Base-by-base conservation (phyloP, 2,797 vertebrate genomes). In the Notolepis coatsorum region DNA sequence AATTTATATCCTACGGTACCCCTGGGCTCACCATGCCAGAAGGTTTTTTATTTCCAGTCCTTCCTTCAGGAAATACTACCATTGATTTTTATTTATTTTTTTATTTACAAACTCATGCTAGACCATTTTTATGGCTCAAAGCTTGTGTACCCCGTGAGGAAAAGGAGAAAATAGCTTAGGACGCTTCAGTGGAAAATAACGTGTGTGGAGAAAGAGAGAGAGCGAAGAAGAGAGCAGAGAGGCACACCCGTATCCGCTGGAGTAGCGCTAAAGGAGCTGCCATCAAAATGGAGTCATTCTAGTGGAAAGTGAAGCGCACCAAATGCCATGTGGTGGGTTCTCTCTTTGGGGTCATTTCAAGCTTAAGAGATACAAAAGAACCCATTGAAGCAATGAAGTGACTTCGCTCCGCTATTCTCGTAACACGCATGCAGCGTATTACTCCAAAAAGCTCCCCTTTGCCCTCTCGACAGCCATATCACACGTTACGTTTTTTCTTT, bases 1-100 rank as follows among this genome's bases (percentile, higher is more conserved):
- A 90, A 92, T 91, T 86, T 68, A 91, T 90, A 76, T 72, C 70
- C 67, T 66, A 55, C 13, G 47, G 76, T 45, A 78, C 59, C 52
- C 49, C 61, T 37, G 35, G 62, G 65, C 70, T 61, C 71, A 77
- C 65, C 70, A 66, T 13, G 48, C 49, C 58, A 72, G n/a, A 83
- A 85, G 73, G 77, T 77, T 86, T 84, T 13, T 68, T 65, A 84
- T 81, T 81, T 88, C 64, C 75, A 67, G 54, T 51, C 38, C 23
- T 71, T 58, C 73, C 71, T 62, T 62, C 45, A 53, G 56, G 68
- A 88, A 81, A 82, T 60, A 66, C 49, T 52, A 13, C 5, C 65
- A 88, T 83, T 81, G 81, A 87, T 87, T 81, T 66, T 51, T 42
- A 9, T 35, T 37, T n/a, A 80, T 86, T 87, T 81, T 66, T 51